Conservation (phyloP, 2,797 vertebrate genomes). For the Prunella strophiata region DNA sequence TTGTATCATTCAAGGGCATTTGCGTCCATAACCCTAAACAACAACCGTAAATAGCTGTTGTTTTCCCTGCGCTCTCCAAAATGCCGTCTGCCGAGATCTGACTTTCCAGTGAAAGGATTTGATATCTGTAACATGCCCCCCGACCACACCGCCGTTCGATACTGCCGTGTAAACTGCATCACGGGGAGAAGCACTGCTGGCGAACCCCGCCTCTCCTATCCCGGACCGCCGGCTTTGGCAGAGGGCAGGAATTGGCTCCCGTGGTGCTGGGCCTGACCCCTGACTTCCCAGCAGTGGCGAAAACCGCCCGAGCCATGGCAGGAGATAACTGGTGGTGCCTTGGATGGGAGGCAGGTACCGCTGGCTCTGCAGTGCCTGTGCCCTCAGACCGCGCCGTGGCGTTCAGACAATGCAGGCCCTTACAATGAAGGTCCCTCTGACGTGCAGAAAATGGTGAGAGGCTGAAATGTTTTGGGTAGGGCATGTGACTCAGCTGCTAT, state of each 20-base stretch:
- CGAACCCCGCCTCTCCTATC: neutral
- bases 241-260: neutral
- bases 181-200: accelerated
- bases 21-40: constrained; percentile 47
- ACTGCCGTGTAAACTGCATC: neutral
- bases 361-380: neutral
- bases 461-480: neutral
- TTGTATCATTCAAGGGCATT: constrained; percentile 71
- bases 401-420: neutral
- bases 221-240: accelerated
- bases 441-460: neutral
- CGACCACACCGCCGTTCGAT: neutral
- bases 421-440: neutral
- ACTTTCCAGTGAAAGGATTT: constrained; percentile 10
- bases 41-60: constrained; percentile 40
- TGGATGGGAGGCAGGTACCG: neutral
- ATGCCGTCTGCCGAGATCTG: neutral
- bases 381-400: neutral
- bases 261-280: neutral
- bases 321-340: neutral
- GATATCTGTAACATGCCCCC: neutral
- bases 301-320: neutral
- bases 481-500: neutral
- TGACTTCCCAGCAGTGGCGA: neutral
- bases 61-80: neutral